Conservation (phyloP, 2,797 vertebrate genomes). For the Myripristis jacobus region DNA sequence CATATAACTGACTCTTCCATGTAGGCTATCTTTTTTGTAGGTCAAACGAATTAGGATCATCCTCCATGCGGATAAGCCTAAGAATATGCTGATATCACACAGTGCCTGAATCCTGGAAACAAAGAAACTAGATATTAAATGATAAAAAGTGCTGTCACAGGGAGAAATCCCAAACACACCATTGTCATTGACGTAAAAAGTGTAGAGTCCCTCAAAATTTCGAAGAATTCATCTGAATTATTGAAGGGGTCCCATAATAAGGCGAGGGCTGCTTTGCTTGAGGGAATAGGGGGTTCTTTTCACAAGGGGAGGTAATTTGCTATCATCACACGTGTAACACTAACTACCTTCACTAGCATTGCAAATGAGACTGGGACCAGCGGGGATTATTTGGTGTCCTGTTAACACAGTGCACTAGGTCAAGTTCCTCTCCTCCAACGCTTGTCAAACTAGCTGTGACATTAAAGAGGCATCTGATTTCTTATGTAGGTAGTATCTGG, state of each 20-base stretch:
- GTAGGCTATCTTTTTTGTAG: conserved; percentile 65
- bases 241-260: conserved; percentile 56
- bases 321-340: conserved; percentile 62
- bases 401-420: conserved; percentile 67
- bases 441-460: conserved; percentile 47
- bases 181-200: conserved; percentile 39
- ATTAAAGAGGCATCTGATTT: conserved; percentile 55
- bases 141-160: conserved; percentile 50
- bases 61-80: conserved; percentile 62
- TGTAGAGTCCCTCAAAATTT: conserved; percentile 55
- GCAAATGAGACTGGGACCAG: conserved; percentile 64
- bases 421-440: conserved; percentile 62
- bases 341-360: conserved; percentile 67
- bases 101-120: conserved; percentile 61
- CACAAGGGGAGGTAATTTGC: conserved; percentile 52
- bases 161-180: conserved; percentile 27
- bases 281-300: conserved; percentile 34
- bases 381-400: conserved; percentile 65
- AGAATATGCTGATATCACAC: conserved; percentile 70
- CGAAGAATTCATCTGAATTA: conserved; percentile 69
- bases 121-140: conserved; percentile 63
- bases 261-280: conserved; percentile 28
- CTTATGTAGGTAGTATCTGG: conserved; percentile 49
- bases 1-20: conserved; percentile 44
- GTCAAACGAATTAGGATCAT: conserved; percentile 73